Conservation (phyloP, 30 jellyfish, hydroid and myxozoan genomes). For the Hydra vulgaris region DNA sequence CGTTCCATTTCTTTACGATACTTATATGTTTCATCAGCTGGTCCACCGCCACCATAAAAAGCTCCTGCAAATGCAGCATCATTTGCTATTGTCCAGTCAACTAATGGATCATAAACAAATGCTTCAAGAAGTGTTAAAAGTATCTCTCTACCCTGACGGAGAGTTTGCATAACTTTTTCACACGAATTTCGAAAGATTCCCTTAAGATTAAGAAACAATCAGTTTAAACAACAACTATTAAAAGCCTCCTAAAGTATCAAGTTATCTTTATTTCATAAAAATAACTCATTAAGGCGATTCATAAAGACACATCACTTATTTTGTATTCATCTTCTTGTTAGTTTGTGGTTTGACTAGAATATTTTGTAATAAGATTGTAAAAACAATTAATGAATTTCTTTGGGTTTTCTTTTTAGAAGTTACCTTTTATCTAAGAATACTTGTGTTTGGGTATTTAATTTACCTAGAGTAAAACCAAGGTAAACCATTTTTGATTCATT, state of each 20-base stretch:
- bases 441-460: too few relatives aligned
- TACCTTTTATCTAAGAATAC: too few relatives aligned
- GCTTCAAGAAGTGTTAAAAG: constrained; percentile 95
- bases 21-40: constrained; percentile 63
- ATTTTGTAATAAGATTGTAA: too few relatives aligned
- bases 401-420: too few relatives aligned
- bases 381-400: too few relatives aligned
- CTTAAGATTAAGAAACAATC: constrained; percentile 7
- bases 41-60: constrained; percentile 98
- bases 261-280: too few relatives aligned
- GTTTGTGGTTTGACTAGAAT: too few relatives aligned
- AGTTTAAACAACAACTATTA: neutral
- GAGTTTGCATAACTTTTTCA: constrained; percentile 64
- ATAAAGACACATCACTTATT: too few relatives aligned
- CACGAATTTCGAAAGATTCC: constrained; percentile 90
- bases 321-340: too few relatives aligned
- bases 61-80: constrained; percentile 99
- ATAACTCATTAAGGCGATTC: neutral
- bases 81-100: constrained; percentile 98
- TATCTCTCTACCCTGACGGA: constrained; percentile 91
- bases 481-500: neutral
- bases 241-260: too few relatives aligned
- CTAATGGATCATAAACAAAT: constrained; percentile 93
- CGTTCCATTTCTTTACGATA: constrained; percentile 91
- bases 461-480: too few relatives aligned